A percentile compares a stretch with the other conserved stretches of the same genome.
Conservation (phyloP, 2,113 vertebrate genomes). For the Peucedramus taeniatus region DNA sequence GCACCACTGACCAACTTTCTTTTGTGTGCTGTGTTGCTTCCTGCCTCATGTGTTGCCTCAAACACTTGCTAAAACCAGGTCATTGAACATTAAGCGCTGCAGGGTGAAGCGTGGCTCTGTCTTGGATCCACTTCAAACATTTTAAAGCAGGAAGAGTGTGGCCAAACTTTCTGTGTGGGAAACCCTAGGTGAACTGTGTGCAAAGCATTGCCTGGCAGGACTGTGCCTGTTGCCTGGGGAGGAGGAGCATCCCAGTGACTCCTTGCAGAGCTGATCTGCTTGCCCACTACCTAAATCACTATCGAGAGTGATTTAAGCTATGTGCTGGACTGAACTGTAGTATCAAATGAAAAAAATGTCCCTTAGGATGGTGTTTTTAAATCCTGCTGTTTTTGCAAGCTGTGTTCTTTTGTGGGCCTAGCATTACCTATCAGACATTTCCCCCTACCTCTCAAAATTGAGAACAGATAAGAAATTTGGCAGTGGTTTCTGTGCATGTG, state of each 20-base stretch:
- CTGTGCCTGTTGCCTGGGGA: not conserved
- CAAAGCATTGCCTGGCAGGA: not conserved
- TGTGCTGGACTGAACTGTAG: not conserved
- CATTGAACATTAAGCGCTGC: not conserved
- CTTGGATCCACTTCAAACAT: not conserved
- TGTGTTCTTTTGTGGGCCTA: not conserved
- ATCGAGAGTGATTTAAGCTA: accelerated
- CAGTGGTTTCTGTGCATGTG: accelerated
- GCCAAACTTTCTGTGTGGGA: not conserved
- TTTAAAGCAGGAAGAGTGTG: not conserved
- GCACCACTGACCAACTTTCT: not conserved
- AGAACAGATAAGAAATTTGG: not conserved
- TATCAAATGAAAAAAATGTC: not conserved
- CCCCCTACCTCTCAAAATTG: not conserved
- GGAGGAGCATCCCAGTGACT: not conserved
- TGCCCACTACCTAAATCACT: not conserved
- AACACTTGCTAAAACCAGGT: not conserved
- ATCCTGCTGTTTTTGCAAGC: not conserved
- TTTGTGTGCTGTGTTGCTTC: not conserved
- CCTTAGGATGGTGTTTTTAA: not conserved
- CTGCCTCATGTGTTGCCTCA: not conserved
- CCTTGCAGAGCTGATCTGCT: not conserved
- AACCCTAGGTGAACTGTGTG: not conserved
- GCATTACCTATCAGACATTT: not conserved
- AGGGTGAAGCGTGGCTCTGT: not conserved